Percentiles rank a stretch among this genome's conserved stretches.
Evolutionary conservation across 2,113 vertebrate species (phyloP).

Genomic region (Mastomys natalensis): DNA sequence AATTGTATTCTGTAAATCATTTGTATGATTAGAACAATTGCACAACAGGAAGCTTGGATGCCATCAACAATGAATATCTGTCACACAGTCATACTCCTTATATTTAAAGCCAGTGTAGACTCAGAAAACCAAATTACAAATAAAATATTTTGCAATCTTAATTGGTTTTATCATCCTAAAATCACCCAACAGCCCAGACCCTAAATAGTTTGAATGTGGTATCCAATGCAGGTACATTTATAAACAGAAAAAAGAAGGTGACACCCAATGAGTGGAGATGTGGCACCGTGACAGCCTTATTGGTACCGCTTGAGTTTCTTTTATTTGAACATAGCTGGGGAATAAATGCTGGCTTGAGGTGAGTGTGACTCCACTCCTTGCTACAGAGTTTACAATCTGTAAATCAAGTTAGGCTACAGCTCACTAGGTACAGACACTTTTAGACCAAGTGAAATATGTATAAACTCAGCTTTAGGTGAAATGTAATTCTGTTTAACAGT

Average conservation of each 20-base stretch:
- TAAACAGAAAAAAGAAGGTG: neutral
- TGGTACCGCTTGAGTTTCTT: neutral
- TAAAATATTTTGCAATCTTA: neutral
- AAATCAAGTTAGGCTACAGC: neutral
- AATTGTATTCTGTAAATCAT: neutral
- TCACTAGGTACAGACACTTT: neutral
- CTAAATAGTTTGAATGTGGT: neutral
- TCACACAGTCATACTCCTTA: fast-evolving
- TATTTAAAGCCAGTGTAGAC: neutral
- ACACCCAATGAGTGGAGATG: neutral
- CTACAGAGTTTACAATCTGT: neutral
- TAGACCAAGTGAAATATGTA: neutral
- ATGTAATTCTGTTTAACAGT: neutral
- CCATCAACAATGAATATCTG: neutral
- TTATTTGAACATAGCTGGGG: neutral
- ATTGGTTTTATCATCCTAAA: neutral
- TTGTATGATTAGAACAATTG: neutral
- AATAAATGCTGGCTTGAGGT: neutral
- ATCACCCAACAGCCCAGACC: neutral
- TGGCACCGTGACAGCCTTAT: neutral
- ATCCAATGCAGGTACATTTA: neutral
- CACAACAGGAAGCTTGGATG: neutral
- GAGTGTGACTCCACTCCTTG: neutral
- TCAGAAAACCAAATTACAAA: neutral
- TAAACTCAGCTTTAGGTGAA: neutral